phyloP scores from a whole-genome alignment of 2,888 invertebrate genomes.

The Lamellibrachia satsuma region DNA sequence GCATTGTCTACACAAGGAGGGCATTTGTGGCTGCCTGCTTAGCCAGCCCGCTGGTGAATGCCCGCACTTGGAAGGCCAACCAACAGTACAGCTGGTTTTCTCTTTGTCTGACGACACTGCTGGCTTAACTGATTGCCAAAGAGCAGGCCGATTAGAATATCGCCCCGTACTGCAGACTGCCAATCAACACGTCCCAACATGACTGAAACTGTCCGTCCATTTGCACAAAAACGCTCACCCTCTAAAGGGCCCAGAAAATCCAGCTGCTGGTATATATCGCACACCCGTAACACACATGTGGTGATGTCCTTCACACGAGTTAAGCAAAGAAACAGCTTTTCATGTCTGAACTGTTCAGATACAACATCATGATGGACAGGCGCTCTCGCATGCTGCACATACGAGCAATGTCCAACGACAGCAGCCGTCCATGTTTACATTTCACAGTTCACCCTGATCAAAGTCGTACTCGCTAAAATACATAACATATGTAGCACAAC shows the following conservation, averaged over 20 bases:
- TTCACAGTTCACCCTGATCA: conserved; percentile 17
- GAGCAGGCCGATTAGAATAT: conserved; percentile 13
- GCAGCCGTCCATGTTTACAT: neutral
- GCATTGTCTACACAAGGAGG: conserved; percentile 5
- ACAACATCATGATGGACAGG: neutral
- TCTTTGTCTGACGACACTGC: neutral
- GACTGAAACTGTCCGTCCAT: neutral
- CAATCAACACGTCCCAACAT: neutral
- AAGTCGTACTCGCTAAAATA: conserved; percentile 6
- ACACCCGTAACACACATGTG: neutral
- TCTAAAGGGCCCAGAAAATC: neutral
- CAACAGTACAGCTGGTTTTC: conserved; percentile 8
- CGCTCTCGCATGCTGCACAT: neutral
- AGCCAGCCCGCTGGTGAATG: neutral
- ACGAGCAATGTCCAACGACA: neutral
- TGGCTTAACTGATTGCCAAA: conserved; percentile 12
- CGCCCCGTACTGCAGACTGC: neutral
- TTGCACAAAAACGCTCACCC: neutral
- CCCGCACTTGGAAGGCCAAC: neutral
- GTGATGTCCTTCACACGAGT: neutral
- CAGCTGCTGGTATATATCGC: neutral
- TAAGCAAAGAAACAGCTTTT: neutral
- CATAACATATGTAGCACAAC: neutral
- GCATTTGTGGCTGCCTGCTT: neutral
- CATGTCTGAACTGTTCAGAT: neutral